Evolutionary conservation across 2,888 invertebrate species (phyloP), one percentile per base, ranked within the genome.

Genomic region (Sisyra nigra): DNA sequence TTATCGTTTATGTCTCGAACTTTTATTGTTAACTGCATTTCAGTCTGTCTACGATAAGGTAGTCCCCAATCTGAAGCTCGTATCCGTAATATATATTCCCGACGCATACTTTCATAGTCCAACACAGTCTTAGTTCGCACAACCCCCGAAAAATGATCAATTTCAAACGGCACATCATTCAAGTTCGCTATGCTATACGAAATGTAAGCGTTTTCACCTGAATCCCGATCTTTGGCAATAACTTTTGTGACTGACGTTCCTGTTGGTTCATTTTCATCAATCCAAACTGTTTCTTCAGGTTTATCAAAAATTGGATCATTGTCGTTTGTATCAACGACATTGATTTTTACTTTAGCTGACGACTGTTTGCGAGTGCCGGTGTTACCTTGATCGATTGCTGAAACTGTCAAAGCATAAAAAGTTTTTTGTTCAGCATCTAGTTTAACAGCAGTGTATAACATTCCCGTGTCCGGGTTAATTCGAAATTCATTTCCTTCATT

Each of bases 11-110:
- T 75, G 60, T 93, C 89, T 46, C 74, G 74, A 13, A 96, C 66
- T 45, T 73, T 76, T 32, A 97, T 80, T 10, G 76, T 72, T 35
- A 96, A 65, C 46, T 80, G 78, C 71, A 87, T 81, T 65, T 94
- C 92, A 0, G 89, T 84, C 62, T 93, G 92, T 19, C 94, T 71
- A 3, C 93, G 72, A 61, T 85, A 92, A 0, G 96, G 96, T 42
- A 82, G 60, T 2, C 92, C 96, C 92, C 94, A 93, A 65, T 97
- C 97, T 8, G 91, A 87, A 1, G 94, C 94, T 30, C 94, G 71
- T 24, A 97, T 74, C 39, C 80, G 72, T 37, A 96, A 65, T 19
- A 79, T 66, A 60, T 89, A 93, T 51, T 80, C 77, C 29, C 89
- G 69, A 42, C 82, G 71, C 84, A 87, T 88, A 46, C 85, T 85